Conservation (phyloP, 2,888 invertebrate genomes). For the Deroplatys truncata region DNA sequence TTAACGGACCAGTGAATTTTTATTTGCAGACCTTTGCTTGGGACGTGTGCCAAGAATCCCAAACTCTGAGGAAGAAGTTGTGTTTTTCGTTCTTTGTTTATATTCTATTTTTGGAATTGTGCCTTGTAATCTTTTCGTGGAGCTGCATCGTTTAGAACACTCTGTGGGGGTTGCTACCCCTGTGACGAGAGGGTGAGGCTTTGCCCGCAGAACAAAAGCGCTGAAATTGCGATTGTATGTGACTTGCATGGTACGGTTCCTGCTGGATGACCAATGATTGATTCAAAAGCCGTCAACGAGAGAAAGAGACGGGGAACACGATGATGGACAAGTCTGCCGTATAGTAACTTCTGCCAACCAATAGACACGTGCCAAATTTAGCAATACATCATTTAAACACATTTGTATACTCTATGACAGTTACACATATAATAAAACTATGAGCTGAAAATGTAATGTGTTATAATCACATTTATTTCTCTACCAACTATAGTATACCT, state of each 20-base stretch:
- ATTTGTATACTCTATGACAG: too few species aligned
- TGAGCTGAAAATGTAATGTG: too few species aligned
- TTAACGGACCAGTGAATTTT: background rate
- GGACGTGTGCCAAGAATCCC: background rate
- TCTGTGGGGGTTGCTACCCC: constrained; percentile 10
- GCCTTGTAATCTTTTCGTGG: background rate
- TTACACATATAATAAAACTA: too few species aligned
- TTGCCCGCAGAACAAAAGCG: constrained; percentile 19
- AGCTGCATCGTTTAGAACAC: background rate
- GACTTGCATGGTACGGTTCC: constrained; percentile 7
- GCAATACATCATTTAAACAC: background rate
- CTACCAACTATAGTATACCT: too few species aligned
- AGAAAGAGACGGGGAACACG: background rate
- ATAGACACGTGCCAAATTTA: background rate
- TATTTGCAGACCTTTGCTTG: background rate
- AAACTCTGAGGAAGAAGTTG: background rate
- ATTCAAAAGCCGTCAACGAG: constrained; percentile 22
- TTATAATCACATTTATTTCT: too few species aligned
- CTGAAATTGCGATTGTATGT: constrained; percentile 21
- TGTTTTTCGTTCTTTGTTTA: background rate
- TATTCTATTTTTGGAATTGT: background rate
- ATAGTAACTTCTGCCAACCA: background rate
- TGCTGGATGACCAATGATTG: constrained; percentile 22
- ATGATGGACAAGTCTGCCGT: background rate
- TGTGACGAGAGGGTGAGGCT: constrained; percentile 29